These are phyloP conservation scores for Helicoverpa armigera DNA, from an alignment of 1,140 invertebrate genomes.

Conservation along the genomic window DNA sequence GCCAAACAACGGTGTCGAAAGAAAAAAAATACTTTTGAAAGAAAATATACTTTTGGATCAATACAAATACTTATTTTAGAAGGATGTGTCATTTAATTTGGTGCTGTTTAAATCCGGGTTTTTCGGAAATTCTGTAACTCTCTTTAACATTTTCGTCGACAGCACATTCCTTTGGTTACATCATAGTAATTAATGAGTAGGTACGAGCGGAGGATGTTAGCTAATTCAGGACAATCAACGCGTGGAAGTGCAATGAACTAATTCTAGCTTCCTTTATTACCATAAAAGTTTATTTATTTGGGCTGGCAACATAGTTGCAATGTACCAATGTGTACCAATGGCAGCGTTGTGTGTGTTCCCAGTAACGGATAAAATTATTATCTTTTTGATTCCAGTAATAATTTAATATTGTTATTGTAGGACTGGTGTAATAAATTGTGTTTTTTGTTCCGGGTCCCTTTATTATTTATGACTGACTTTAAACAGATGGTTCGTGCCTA, in stretches of 20 bases:
- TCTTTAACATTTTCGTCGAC: neutral
- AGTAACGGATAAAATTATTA: conserved; percentile 36
- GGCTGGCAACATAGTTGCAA: conserved; percentile 19
- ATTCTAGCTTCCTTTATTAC: conserved; percentile 63
- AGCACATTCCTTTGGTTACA: conserved; percentile 14
- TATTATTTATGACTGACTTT: conserved; percentile 12
- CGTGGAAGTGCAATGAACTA: conserved; percentile 80
- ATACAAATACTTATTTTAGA: no score
- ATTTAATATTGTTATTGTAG: conserved; percentile 27
- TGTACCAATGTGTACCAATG: neutral
- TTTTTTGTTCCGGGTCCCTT: conserved; percentile 30
- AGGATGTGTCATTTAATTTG: no score
- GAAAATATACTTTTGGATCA: no score
- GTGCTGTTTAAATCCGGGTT: no score
- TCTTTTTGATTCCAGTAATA: conserved; percentile 36
- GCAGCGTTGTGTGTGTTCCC: conserved; percentile 34
- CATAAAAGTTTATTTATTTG: conserved; percentile 25
- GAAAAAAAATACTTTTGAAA: no score
- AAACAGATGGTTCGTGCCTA: conserved; percentile 4
- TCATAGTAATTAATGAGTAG: conserved; percentile 9
- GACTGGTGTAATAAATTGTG: conserved; percentile 17
- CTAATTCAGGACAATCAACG: conserved; percentile 79
- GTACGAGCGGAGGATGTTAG: conserved; percentile 56
- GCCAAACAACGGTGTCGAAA: no score
- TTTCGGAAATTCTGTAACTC: no score